Percentiles rank a stretch among this genome's conserved stretches.
Conservation (phyloP, 2,113 vertebrate species). For the Stictonetta naevosa region DNA sequence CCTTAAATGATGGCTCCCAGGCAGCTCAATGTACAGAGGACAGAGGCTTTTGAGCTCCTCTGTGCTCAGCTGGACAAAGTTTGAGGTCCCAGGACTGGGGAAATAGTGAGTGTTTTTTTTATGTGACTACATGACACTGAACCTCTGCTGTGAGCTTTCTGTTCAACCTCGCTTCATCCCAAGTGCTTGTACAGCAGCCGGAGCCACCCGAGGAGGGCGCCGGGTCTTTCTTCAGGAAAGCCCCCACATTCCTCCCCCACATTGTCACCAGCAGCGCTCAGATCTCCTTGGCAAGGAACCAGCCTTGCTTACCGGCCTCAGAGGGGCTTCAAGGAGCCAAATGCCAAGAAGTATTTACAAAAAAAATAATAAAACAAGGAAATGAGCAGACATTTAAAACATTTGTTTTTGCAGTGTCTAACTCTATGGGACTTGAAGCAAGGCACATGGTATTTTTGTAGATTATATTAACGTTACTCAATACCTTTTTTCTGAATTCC, state of each 20-base stretch:
- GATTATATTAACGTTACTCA: neutral
- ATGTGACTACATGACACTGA: no score
- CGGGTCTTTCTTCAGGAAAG: neutral
- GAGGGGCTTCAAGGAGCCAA: neutral
- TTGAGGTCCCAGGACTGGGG: neutral
- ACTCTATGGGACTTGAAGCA: neutral
- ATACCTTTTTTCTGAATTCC: neutral
- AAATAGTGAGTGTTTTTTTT: neutral
- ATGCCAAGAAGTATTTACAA: neutral
- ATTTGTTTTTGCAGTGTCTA: neutral
- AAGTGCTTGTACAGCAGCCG: neutral
- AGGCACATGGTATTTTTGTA: neutral
- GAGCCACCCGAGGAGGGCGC: neutral
- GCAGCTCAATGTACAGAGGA: neutral
- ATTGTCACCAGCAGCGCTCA: neutral
- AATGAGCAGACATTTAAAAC: neutral
- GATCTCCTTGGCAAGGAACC: fast-evolving
- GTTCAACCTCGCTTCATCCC: neutral
- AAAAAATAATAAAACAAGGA: neutral
- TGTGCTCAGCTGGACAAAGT: no score
- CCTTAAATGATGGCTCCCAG: neutral
- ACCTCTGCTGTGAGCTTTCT: neutral
- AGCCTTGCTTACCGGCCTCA: neutral
- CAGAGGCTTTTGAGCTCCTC: neutral
- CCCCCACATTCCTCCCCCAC: fast-evolving